Conservation (phyloP, 2,797 vertebrate genomes). For the Cynodonichthys magdalenae region DNA sequence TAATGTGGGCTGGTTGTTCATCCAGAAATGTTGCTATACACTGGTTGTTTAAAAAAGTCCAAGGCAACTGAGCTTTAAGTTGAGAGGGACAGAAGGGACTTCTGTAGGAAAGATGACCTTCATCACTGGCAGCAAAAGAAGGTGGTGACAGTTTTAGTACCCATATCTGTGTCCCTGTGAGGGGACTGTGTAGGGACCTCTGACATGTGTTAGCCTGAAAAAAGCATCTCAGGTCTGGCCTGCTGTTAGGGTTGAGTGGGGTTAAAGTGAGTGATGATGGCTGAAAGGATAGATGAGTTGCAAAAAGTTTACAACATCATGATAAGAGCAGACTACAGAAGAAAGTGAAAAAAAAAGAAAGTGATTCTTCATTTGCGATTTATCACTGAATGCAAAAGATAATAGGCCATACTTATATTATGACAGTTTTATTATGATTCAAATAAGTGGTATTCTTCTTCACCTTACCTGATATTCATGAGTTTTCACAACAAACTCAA, state of each 20-base stretch:
- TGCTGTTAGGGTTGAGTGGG: constrained; percentile 64
- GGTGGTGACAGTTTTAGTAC: constrained; percentile 83
- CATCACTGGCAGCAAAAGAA: constrained; percentile 51
- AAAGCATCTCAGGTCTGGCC: constrained; percentile 51
- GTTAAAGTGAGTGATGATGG: constrained; percentile 77
- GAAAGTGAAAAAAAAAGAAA: no score
- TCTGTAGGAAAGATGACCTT: constrained; percentile 57
- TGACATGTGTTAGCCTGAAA: constrained; percentile 67
- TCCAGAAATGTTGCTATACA: no score
- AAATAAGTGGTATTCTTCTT: constrained; percentile 10
- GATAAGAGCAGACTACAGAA: constrained; percentile 30
- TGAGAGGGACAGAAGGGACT: constrained; percentile 34
- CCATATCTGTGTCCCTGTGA: constrained; percentile 66
- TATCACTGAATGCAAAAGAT: neutral
- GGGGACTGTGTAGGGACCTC: constrained; percentile 65
- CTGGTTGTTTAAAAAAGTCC: no score
- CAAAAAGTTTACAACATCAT: constrained; percentile 41
- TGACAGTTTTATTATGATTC: constrained; percentile 4
- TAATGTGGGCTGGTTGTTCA: no score
- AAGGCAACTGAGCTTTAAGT: constrained; percentile 19
- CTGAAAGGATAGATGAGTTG: constrained; percentile 46
- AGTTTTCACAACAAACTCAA: constrained; percentile 35
- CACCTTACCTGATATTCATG: constrained; percentile 21
- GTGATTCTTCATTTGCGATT: constrained; percentile 20
- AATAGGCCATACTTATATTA: constrained; percentile 1